Base-by-base conservation (phyloP, 2,113 vertebrate genomes). In the Oceanodroma tethys region DNA sequence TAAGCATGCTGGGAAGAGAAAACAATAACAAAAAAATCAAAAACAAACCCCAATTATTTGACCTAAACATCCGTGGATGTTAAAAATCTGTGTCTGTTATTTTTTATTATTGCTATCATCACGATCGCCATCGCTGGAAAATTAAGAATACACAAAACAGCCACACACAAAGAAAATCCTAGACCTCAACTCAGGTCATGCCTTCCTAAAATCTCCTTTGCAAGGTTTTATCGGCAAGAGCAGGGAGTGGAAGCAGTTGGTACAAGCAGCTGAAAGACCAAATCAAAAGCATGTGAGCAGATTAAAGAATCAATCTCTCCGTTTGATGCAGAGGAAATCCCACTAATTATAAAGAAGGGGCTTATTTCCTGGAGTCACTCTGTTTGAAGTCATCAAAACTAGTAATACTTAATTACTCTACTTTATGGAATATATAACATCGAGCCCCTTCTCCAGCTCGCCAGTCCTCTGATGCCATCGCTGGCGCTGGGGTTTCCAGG, bases 251-350 rank as follows among this genome's bases (percentile, higher is more conserved):
- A 79, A 97, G 89, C 93, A 89, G 97, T 95, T 97, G 98, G 98
- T 98, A 97, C 97, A 84, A 95, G 95, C 60, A 76, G 95, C 87
- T 75, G 92, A 96, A 81, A 94, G 75, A 84, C 87, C 96, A 96
- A 97, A 97, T 97, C 97, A 81, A 95, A 97, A 96, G 95, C 97
- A 98, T 98, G 98, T 98, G 98, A 97, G 96, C 96, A 97, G 98
- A 96, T 98, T 98, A 98, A 96, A 95, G 94, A 91, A 91, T 94
- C 96, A 96, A 94, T 76, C 95, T 88, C 95, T 36, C 90, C 95
- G 82, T 97, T 96, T 92, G 94, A 97, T 89, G 97, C 86, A 52
- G 95, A 95, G 94, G 94, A 97, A 97, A 97, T 98, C 96, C 94
- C 76, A 25, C 88, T 94, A 92, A 97, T 97, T 97, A 92, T 88